phyloP scores from a whole-genome alignment of 1,140 invertebrate species.

The Prorops nasuta region DNA sequence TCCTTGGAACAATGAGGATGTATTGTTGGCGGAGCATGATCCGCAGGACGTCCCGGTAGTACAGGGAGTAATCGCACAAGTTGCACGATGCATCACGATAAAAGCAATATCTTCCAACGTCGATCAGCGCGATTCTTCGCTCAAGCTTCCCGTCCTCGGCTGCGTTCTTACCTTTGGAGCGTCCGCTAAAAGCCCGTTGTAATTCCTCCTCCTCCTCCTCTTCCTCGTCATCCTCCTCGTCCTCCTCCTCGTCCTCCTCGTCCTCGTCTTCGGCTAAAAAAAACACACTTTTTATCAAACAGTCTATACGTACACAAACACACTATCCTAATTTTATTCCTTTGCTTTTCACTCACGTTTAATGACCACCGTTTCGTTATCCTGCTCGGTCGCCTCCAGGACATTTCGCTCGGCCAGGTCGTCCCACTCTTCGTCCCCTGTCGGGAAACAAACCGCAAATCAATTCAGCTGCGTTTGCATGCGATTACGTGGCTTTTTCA shows the following conservation, averaged over 20 bases:
- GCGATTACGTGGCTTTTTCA: too few relatives aligned
- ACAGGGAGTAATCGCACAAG: too few relatives aligned
- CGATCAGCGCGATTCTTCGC: too few relatives aligned
- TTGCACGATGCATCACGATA: too few relatives aligned
- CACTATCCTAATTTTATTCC: too few relatives aligned
- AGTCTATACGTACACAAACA: too few relatives aligned
- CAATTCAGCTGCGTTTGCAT: constrained; percentile 33
- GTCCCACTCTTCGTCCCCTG: constrained; percentile 51
- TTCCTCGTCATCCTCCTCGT: constrained; percentile 21
- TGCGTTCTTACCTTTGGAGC: constrained; percentile 35
- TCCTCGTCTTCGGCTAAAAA: constrained; percentile 8
- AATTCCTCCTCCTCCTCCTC: constrained; percentile 42
- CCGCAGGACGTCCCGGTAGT: too few relatives aligned
- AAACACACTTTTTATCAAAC: neutral
- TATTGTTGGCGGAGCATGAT: too few relatives aligned
- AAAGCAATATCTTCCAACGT: too few relatives aligned
- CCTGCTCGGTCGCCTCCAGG: constrained; percentile 39
- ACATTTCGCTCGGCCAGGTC: constrained; percentile 42
- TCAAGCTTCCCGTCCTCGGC: too few relatives aligned
- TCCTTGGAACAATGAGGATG: too few relatives aligned
- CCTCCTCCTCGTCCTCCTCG: constrained; percentile 7
- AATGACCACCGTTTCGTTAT: constrained; percentile 36
- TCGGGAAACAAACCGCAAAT: constrained; percentile 26
- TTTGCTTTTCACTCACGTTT: constrained; percentile 37
- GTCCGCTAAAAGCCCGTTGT: constrained; percentile 39